phyloP scores from a whole-genome alignment of 2,888 invertebrate genomes.

The Lampropteryx suffumata region DNA sequence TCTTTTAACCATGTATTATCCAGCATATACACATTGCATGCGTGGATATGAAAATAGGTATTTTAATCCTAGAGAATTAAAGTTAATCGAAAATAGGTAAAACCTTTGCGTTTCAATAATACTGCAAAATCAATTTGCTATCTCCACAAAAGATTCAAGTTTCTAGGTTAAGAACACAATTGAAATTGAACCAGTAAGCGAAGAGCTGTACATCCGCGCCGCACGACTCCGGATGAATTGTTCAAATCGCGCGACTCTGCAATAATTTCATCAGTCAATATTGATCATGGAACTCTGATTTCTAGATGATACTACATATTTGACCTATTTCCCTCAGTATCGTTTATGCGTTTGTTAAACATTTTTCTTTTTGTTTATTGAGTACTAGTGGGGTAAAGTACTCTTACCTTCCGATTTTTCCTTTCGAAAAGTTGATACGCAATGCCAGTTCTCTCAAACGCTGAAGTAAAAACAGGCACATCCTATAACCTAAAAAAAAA shows the following conservation, averaged over 20 bases:
- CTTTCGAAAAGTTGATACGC: no score
- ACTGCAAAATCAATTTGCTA: constrained; percentile 22
- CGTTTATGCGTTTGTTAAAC: no score
- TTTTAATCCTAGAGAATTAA: neutral
- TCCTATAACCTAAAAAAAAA: no score
- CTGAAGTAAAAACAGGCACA: no score
- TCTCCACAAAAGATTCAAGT: constrained; percentile 23
- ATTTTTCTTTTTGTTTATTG: no score
- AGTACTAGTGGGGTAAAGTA: no score
- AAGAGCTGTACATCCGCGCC: constrained; percentile 6
- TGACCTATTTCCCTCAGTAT: no score
- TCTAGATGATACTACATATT: constrained; percentile 19
- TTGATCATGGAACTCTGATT: constrained; percentile 6
- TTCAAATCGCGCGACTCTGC: constrained; percentile 23
- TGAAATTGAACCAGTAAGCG: constrained; percentile 22
- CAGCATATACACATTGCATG: no score
- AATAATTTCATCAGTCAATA: constrained; percentile 33
- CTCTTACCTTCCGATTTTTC: no score
- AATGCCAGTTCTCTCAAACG: no score
- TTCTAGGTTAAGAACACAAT: constrained; percentile 27
- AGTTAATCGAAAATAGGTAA: constrained; percentile 1
- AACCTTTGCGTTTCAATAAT: constrained; percentile 10
- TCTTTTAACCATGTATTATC: no score
- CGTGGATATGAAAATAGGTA: no score
- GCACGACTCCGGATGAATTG: constrained; percentile 22